phyloP scores from a whole-genome alignment of 2,113 vertebrate species.

The Pelobates fuscus region DNA sequence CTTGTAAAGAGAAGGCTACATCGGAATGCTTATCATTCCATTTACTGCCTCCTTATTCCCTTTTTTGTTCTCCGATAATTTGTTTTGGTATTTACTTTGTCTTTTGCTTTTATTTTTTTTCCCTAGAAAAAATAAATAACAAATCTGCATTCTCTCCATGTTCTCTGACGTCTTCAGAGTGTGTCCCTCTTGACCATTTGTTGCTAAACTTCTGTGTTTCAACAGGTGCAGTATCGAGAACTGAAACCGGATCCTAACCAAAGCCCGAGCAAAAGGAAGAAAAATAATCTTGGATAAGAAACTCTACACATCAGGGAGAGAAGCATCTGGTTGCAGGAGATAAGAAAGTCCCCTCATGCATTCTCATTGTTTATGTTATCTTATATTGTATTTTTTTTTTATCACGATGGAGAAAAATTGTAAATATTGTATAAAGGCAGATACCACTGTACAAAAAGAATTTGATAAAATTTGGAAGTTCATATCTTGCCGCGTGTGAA shows the following conservation, averaged over 20 bases:
- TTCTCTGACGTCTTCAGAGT: constrained; percentile 55
- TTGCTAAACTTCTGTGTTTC: constrained; percentile 80
- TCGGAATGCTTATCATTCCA: too few species aligned
- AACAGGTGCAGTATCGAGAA: constrained; percentile 97
- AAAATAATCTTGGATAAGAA: constrained; percentile 89
- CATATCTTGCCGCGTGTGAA: constrained; percentile 53
- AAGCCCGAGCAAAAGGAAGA: constrained; percentile 96
- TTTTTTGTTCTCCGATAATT: too few species aligned
- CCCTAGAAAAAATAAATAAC: constrained; percentile 4
- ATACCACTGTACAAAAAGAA: constrained; percentile 66
- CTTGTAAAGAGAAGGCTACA: too few species aligned
- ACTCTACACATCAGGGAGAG: constrained; percentile 64
- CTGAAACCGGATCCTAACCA: constrained; percentile 92
- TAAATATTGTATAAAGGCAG: constrained; percentile 72
- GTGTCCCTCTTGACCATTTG: constrained; percentile 68
- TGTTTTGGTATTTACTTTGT: not conserved
- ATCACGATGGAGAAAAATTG: constrained; percentile 66
- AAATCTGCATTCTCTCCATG: constrained; percentile 59
- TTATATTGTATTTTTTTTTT: constrained; percentile 72
- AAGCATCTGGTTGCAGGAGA: constrained; percentile 69
- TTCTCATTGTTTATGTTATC: constrained; percentile 65
- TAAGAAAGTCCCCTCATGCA: constrained; percentile 63
- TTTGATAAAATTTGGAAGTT: constrained; percentile 57
- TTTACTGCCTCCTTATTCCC: too few species aligned
- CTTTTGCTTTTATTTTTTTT: constrained; percentile 11